Conservation (phyloP, 2,797 vertebrate species). For the Vipera ursinii region DNA sequence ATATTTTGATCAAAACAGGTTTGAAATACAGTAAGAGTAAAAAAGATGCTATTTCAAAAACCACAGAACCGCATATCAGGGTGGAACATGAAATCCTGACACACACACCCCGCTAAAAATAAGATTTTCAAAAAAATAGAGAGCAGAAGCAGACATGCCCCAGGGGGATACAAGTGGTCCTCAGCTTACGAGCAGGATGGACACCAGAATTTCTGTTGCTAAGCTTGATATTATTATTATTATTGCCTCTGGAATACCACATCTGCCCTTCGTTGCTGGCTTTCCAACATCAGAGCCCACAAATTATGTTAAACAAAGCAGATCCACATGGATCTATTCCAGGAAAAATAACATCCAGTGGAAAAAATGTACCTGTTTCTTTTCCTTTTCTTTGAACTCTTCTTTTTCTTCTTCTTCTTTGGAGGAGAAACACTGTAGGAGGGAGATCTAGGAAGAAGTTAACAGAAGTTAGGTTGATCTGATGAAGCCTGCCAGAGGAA, state of each 20-base stretch:
- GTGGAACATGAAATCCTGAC: neutral
- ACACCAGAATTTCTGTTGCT: neutral
- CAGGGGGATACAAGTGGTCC: neutral
- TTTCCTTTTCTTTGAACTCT: constrained; percentile 94
- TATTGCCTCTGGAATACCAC: neutral
- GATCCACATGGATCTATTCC: too few species aligned
- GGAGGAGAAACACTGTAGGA: constrained; percentile 87
- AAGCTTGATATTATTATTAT: too few species aligned
- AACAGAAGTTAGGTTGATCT: neutral
- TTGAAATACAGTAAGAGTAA: neutral
- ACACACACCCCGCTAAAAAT: neutral
- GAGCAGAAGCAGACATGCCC: neutral
- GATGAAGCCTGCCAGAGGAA: neutral
- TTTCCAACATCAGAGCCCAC: neutral
- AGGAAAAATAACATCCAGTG: neutral
- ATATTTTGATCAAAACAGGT: neutral
- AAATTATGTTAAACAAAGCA: neutral
- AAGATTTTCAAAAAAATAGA: neutral
- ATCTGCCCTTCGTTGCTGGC: neutral
- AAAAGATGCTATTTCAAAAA: neutral
- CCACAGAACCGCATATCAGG: too few species aligned
- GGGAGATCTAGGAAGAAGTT: constrained; percentile 76
- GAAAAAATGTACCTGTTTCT: constrained; percentile 79
- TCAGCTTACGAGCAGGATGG: neutral
- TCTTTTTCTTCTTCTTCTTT: constrained; percentile 95